Conservation (phyloP, 2,888 invertebrate genomes). For the Scaptomyza parva region DNA sequence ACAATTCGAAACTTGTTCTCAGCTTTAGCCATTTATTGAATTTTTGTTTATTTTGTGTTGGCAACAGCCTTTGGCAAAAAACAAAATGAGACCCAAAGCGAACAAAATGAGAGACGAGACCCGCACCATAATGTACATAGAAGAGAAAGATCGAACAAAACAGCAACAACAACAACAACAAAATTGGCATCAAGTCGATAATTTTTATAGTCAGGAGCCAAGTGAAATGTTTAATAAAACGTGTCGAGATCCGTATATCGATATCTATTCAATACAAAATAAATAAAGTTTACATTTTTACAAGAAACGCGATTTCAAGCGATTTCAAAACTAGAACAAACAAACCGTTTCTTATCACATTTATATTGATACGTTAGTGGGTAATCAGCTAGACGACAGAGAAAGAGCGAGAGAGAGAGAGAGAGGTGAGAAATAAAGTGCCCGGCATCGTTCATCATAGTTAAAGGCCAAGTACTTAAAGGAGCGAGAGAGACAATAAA, state of each 20-base stretch:
- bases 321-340: conserved; percentile 26
- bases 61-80: conserved; percentile 44
- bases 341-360: conserved; percentile 42
- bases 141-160: conserved; percentile 31
- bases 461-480: conserved; percentile 17
- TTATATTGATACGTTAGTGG: conserved; percentile 37
- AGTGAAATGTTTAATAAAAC: conserved; percentile 44
- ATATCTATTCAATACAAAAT: conserved; percentile 18
- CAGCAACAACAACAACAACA: background rate
- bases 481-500: conserved; percentile 12
- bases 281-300: background rate
- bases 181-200: conserved; percentile 60
- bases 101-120: conserved; percentile 23
- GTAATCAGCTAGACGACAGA: conserved; percentile 33
- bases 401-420: conserved; percentile 19
- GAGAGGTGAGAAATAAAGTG: conserved; percentile 40
- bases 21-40: conserved; percentile 56
- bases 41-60: conserved; percentile 48
- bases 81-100: conserved; percentile 23
- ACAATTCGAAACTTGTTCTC: conserved; percentile 61
- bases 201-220: conserved; percentile 44
- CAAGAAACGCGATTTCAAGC: conserved; percentile 2
- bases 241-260: conserved; percentile 29
- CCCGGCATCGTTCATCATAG: conserved; percentile 41
- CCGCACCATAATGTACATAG: conserved; percentile 19